Conservation (phyloP, 2,113 vertebrate genomes). For the Colistium nudipinnis region DNA sequence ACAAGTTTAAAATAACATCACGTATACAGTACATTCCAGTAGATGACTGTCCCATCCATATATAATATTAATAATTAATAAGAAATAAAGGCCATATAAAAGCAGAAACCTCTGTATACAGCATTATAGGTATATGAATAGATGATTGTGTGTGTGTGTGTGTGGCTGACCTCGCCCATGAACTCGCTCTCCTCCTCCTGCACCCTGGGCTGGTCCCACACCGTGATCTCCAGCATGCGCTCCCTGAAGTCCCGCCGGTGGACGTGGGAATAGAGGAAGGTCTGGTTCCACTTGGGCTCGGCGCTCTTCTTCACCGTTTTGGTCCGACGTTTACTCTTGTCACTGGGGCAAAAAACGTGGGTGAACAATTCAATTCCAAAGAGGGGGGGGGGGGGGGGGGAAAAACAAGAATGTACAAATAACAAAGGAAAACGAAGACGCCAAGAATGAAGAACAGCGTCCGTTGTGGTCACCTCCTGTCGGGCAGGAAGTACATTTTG, state of each 20-base stretch:
- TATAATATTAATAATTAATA: neutral
- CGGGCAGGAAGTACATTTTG: slow-evolving; percentile 99
- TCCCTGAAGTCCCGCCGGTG: slow-evolving; percentile 98
- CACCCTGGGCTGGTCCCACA: slow-evolving; percentile 96
- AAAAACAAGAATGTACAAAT: neutral
- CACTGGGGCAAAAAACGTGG: slow-evolving; percentile 83
- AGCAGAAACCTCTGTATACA: neutral
- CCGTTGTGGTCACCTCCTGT: slow-evolving; percentile 82
- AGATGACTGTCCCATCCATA: neutral
- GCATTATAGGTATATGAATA: neutral
- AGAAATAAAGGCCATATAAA: neutral
- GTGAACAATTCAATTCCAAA: neutral
- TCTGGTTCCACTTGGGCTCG: slow-evolving; percentile 99
- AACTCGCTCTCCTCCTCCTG: slow-evolving; percentile 99
- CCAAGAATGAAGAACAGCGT: neutral
- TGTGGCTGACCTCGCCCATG: slow-evolving; percentile 90
- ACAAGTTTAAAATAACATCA: neutral
- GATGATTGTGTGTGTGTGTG: no score
- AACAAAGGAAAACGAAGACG: no score
- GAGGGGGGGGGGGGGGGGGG: neutral
- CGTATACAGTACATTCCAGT: neutral
- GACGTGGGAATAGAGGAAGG: slow-evolving; percentile 96
- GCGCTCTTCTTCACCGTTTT: slow-evolving; percentile 97
- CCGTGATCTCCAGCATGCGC: slow-evolving; percentile 97
- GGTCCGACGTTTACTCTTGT: slow-evolving; percentile 98